Percentiles rank a stretch among this genome's conserved stretches.
phyloP scores from a whole-genome alignment of 2,888 invertebrate genomes.

The Pseudanteris insignis region DNA sequence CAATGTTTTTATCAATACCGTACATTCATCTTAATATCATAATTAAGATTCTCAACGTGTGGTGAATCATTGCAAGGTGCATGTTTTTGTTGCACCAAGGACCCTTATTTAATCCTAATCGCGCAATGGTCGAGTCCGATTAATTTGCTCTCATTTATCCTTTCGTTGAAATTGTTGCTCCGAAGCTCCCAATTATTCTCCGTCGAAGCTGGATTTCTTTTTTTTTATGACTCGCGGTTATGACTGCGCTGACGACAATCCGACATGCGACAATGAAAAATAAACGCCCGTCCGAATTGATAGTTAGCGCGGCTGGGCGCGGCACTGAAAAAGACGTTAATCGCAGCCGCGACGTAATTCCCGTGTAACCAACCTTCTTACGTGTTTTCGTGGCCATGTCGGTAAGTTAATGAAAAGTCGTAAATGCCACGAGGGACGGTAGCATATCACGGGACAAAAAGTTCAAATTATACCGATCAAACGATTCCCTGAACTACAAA shows the following conservation, averaged over 20 bases:
- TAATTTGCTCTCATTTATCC: neutral
- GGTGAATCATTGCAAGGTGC: too few relatives aligned
- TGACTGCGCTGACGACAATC: conserved; percentile 22
- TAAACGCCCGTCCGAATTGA: conserved; percentile 17
- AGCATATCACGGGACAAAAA: conserved; percentile 36
- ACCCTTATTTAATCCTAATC: neutral
- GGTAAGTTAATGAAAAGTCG: conserved; percentile 47
- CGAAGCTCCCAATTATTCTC: conserved; percentile 1
- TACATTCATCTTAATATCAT: too few relatives aligned
- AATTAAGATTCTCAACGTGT: too few relatives aligned
- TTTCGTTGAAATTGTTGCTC: neutral
- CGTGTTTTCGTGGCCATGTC: conserved; percentile 35
- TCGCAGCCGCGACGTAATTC: conserved; percentile 45
- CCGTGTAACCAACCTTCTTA: conserved; percentile 43
- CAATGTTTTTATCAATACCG: too few relatives aligned
- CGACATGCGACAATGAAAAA: conserved; percentile 37
- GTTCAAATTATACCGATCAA: conserved; percentile 21
- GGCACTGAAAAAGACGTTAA: conserved; percentile 42
- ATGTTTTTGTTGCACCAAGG: too few relatives aligned
- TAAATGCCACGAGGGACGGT: conserved; percentile 42
- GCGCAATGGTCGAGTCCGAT: neutral
- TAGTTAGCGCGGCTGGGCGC: conserved; percentile 32
- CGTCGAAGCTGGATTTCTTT: too few relatives aligned
- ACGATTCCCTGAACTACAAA: conserved; percentile 8
- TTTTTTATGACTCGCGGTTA: conserved; percentile 20